Percentiles rank a stretch among this genome's conserved stretches.
phyloP scores from a whole-genome alignment of 2,113 vertebrate species.

The Vanacampus margaritifer region DNA sequence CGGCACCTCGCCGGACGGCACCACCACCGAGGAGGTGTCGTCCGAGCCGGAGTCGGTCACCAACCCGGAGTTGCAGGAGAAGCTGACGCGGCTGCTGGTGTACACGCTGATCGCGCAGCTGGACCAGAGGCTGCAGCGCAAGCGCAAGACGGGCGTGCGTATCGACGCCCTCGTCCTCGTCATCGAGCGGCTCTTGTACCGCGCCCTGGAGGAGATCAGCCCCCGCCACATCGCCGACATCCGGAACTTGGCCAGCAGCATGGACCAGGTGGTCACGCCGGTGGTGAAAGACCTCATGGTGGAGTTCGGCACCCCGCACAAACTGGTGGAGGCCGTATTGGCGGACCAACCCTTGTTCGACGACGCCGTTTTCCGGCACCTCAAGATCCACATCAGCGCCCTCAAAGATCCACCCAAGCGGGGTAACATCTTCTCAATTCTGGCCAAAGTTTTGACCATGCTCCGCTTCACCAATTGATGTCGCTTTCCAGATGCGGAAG shows the following conservation, averaged over 20 bases:
- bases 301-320: conserved; percentile 4
- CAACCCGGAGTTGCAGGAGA: conserved; percentile 1
- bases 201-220: conserved; percentile 2
- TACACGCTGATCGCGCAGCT: neutral
- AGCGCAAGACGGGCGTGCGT: neutral
- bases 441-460: neutral
- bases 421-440: neutral
- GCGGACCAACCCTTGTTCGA: neutral
- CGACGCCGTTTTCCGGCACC: conserved; percentile 3
- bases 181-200: conserved; percentile 3
- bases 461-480: neutral
- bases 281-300: conserved; percentile 8
- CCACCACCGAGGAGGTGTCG: neutral
- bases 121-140: conserved; percentile 2
- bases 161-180: conserved; percentile 3
- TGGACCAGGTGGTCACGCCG: conserved; percentile 4
- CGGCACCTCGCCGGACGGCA: neutral
- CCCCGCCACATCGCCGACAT: conserved; percentile 2
- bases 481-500: neutral
- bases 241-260: conserved; percentile 8
- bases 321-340: neutral
- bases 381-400: neutral
- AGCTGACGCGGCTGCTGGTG: conserved; percentile 7
- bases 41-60: neutral
- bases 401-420: conserved; percentile 3